A percentile compares a stretch with the other conserved stretches of the same genome.
phyloP scores from a whole-genome alignment of 2,113 vertebrate genomes.

The Macrotus californicus region DNA sequence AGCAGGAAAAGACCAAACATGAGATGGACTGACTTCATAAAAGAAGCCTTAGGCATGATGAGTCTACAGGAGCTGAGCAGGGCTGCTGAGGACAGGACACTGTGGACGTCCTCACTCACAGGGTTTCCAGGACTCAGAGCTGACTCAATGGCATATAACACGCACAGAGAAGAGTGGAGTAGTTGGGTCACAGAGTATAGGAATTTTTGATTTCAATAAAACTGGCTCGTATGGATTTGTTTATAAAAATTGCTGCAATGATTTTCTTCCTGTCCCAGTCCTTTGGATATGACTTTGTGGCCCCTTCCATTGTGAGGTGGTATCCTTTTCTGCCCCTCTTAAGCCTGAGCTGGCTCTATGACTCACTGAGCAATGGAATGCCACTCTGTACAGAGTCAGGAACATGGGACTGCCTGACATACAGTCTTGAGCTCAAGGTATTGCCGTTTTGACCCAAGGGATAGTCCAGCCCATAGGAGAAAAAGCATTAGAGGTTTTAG shows the following conservation, averaged over 20 bases:
- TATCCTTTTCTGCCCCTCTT: neutral
- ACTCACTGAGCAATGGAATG: neutral
- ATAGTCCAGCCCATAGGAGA: fast-evolving
- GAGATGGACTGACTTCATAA: neutral
- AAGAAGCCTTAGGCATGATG: neutral
- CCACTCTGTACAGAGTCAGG: fast-evolving
- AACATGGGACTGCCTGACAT: neutral
- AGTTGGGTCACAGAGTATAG: neutral
- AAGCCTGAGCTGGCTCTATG: neutral
- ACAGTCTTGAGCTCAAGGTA: neutral
- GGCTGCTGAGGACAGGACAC: neutral
- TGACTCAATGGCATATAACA: neutral
- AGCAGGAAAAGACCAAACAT: neutral
- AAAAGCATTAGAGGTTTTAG: neutral
- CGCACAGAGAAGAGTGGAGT: neutral
- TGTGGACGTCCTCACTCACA: neutral
- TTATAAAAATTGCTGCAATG: neutral
- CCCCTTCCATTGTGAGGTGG: neutral
- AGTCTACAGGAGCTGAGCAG: neutral
- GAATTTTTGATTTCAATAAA: neutral
- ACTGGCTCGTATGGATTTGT: neutral
- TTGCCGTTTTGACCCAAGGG: neutral
- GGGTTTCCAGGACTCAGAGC: neutral
- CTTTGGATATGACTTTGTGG: neutral
- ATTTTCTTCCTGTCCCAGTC: neutral